phyloP scores from a whole-genome alignment of 2,113 vertebrate genomes.

The Maccullochella peelii region DNA sequence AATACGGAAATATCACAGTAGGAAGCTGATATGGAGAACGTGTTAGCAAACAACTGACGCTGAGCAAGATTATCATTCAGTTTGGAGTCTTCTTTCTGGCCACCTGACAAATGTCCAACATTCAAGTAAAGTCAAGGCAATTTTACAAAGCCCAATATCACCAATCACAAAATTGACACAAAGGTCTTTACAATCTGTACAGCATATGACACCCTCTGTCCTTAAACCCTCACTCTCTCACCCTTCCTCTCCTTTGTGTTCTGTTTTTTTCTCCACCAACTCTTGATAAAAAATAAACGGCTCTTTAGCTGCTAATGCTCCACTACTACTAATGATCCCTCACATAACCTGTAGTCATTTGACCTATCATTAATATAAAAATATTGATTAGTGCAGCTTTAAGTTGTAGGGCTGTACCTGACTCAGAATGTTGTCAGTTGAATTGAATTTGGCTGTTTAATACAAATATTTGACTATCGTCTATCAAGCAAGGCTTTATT shows the following conservation, averaged over 20 bases:
- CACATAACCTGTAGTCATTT: not conserved
- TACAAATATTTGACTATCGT: too few relatives aligned
- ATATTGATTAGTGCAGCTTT: not conserved
- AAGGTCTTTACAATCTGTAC: not conserved
- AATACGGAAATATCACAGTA: not conserved
- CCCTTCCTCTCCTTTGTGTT: not conserved
- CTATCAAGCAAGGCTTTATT: too few relatives aligned
- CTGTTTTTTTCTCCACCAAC: not conserved
- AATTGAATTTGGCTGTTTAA: too few relatives aligned
- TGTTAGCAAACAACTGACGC: not conserved
- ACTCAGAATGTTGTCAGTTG: too few relatives aligned
- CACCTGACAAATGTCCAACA: not conserved
- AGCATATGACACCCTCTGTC: not conserved
- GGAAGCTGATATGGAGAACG: not conserved
- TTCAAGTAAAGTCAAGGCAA: not conserved
- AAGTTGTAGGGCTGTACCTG: not conserved
- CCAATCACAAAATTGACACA: not conserved
- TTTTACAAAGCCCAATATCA: not conserved
- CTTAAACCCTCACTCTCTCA: not conserved
- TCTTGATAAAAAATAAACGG: not conserved
- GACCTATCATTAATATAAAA: not conserved
- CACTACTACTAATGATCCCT: not conserved
- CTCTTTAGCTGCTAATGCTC: too few relatives aligned
- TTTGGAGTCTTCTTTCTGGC: not conserved
- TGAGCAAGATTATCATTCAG: not conserved